A percentile compares a stretch with the other conserved stretches of the same genome.
phyloP scores from a whole-genome alignment of 1,140 invertebrate genomes.

The Lasaia peninsularis region DNA sequence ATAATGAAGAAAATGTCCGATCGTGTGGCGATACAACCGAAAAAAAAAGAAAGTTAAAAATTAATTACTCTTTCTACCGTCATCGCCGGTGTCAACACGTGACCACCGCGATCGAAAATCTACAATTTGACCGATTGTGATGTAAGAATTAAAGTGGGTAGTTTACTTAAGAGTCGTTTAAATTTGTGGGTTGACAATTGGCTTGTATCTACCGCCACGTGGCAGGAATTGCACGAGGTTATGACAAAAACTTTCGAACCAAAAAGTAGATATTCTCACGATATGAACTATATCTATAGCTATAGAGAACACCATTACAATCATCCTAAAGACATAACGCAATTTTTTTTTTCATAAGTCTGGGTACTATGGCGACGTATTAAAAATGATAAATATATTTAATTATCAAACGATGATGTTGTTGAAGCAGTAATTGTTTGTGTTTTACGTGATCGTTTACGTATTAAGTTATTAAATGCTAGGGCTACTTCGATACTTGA shows the following conservation, averaged over 20 bases:
- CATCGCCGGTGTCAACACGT: slow-evolving; percentile 30
- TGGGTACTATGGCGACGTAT: slow-evolving; percentile 29
- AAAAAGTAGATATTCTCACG: slow-evolving; percentile 29
- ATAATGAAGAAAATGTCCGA: slow-evolving; percentile 32
- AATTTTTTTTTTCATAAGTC: slow-evolving; percentile 25
- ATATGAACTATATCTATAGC: slow-evolving; percentile 15
- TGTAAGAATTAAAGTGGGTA: slow-evolving; percentile 22
- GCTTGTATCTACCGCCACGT: slow-evolving; percentile 24
- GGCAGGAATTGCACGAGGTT: slow-evolving; percentile 26
- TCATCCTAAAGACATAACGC: slow-evolving; percentile 22
- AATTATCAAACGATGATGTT: slow-evolving; percentile 16
- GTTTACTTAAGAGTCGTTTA: slow-evolving; percentile 20
- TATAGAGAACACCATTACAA: slow-evolving; percentile 27
- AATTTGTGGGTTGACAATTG: slow-evolving; percentile 25
- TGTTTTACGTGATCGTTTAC: slow-evolving; percentile 14
- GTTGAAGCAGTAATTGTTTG: slow-evolving; percentile 28
- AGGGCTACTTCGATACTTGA: slow-evolving; percentile 28
- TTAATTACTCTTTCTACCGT: slow-evolving; percentile 34
- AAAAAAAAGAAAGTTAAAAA: slow-evolving; percentile 30
- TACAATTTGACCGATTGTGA: slow-evolving; percentile 22
- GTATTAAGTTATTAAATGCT: slow-evolving; percentile 28
- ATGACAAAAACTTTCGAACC: slow-evolving; percentile 35
- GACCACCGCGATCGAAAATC: neutral
- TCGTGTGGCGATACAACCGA: slow-evolving; percentile 10
- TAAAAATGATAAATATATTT: slow-evolving; percentile 30